Conservation (phyloP, 2,797 vertebrate genomes). For the Pitangus sulphuratus region DNA sequence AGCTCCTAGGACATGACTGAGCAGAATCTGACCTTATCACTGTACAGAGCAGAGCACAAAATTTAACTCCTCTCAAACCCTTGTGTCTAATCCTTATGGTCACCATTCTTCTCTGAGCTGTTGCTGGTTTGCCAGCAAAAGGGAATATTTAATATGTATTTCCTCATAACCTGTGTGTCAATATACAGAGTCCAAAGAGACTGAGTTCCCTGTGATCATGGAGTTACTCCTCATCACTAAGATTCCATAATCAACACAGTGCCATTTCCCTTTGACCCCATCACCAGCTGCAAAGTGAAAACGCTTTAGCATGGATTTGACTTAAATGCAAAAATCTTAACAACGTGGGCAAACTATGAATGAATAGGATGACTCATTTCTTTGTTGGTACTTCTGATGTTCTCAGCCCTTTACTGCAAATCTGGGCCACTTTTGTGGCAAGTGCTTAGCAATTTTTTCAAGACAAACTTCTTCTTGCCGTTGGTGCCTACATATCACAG, state of each 20-base stretch:
- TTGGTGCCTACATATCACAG: background rate
- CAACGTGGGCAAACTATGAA: background rate
- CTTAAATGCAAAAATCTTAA: background rate
- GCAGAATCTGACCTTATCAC: background rate
- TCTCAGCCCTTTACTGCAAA: background rate
- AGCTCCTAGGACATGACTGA: background rate
- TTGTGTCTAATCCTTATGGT: background rate
- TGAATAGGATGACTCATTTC: background rate
- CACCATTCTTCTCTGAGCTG: background rate
- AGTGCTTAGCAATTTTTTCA: background rate
- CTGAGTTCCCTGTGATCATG: background rate
- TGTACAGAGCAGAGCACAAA: background rate
- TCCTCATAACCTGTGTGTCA: background rate
- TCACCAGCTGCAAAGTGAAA: background rate
- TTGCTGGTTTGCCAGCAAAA: background rate
- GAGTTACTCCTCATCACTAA: background rate
- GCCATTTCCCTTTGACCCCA: background rate
- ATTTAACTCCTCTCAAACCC: background rate
- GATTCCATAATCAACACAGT: background rate
- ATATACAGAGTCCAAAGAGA: background rate
- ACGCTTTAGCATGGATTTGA: background rate
- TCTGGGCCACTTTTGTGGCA: background rate
- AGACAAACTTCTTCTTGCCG: background rate
- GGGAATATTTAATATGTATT: background rate
- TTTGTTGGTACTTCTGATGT: background rate